Evolutionary conservation across 2,888 invertebrate genomes (phyloP).

Genomic region (Limnephilus rhombicus): DNA sequence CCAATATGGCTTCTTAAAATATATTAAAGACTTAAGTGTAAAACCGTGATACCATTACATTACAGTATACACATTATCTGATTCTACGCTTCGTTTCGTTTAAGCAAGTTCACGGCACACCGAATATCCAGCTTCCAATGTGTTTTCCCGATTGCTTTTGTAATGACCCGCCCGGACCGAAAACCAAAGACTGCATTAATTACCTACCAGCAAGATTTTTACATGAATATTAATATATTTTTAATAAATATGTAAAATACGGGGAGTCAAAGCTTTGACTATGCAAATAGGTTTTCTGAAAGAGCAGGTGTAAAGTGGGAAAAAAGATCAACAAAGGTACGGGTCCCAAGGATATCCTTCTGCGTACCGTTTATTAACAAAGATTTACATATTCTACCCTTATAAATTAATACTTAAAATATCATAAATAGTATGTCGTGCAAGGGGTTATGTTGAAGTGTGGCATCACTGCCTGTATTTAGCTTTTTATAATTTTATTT

Average conservation of each 20-base stretch:
- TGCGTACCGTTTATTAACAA: slow-evolving; percentile 21
- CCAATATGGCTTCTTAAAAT: neutral
- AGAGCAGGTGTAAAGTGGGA: slow-evolving; percentile 54
- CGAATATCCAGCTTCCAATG: neutral
- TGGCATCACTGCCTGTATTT: neutral
- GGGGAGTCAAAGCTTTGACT: slow-evolving; percentile 60
- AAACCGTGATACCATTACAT: neutral
- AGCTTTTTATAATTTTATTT: neutral
- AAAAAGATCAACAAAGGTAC: slow-evolving; percentile 46
- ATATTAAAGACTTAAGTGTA: neutral
- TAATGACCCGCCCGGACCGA: neutral
- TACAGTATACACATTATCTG: no score
- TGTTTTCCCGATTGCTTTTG: neutral
- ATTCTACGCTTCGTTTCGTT: no score
- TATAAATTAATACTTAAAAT: neutral
- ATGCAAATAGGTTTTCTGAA: slow-evolving; percentile 50
- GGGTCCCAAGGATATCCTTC: neutral
- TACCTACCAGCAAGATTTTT: slow-evolving; percentile 19
- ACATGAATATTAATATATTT: slow-evolving; percentile 64
- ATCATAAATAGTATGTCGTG: neutral
- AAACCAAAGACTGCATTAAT: slow-evolving; percentile 1
- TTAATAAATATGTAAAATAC: slow-evolving; percentile 65
- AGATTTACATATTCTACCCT: slow-evolving; percentile 46
- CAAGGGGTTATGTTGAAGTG: neutral
- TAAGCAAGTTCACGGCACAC: neutral